These are phyloP conservation scores for Ceratina japonica DNA, from an alignment of 1,140 invertebrate species.

Conservation along the genomic window DNA sequence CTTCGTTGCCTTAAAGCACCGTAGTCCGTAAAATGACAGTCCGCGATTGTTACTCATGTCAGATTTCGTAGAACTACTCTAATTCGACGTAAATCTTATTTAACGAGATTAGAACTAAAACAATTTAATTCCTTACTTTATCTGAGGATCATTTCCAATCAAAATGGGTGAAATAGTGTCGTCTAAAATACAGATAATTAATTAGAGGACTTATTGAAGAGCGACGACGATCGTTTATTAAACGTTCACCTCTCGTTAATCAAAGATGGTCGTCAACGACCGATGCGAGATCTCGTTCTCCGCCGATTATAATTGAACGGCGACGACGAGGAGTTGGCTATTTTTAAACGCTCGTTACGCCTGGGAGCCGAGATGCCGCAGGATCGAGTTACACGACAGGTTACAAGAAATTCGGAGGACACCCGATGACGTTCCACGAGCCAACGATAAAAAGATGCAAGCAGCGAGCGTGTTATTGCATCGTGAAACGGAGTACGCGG, in stretches of 20 bases:
- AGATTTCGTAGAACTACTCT: slow-evolving; percentile 58
- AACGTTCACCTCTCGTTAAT: no score
- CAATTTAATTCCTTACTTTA: not conserved
- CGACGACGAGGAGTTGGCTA: not conserved
- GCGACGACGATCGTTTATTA: no score
- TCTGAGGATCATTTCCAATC: no score
- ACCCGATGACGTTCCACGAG: slow-evolving; percentile 19
- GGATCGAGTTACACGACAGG: slow-evolving; percentile 19
- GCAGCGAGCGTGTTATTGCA: slow-evolving; percentile 65
- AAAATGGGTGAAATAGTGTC: no score
- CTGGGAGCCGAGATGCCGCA: not conserved
- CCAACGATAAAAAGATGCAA: slow-evolving; percentile 62
- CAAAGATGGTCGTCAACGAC: no score
- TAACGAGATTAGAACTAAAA: slow-evolving; percentile 49
- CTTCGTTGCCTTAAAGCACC: slow-evolving; percentile 62
- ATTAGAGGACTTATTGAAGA: no score
- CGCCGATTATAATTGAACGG: no score
- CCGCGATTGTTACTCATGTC: slow-evolving; percentile 59
- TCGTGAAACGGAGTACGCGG: slow-evolving; percentile 9
- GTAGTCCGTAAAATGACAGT: slow-evolving; percentile 69
- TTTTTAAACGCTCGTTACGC: slow-evolving; percentile 7
- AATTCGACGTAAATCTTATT: slow-evolving; percentile 53
- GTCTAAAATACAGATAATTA: no score
- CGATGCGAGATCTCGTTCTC: no score
- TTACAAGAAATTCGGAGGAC: slow-evolving; percentile 21